These are phyloP conservation scores for Sisor rabdophorus DNA, from an alignment of 2,113 vertebrate genomes.

Conservation along the genomic window DNA sequence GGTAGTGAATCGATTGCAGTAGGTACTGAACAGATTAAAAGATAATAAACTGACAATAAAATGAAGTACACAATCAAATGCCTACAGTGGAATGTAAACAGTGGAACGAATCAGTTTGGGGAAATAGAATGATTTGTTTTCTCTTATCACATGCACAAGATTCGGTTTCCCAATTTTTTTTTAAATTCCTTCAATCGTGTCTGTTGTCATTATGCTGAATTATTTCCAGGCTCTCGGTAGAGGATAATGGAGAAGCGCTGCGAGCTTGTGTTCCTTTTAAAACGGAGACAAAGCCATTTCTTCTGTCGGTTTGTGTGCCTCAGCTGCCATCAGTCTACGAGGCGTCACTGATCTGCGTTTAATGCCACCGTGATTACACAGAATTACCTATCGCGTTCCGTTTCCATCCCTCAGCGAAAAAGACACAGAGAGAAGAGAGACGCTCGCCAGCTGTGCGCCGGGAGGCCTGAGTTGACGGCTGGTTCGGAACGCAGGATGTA, in stretches of 20 bases:
- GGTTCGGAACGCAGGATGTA: background rate
- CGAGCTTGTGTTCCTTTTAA: background rate
- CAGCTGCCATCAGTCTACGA: background rate
- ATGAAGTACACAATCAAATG: too few relatives aligned
- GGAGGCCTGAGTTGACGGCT: background rate
- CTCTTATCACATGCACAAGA: too few relatives aligned
- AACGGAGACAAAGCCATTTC: slow-evolving; percentile 8
- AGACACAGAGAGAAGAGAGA: background rate
- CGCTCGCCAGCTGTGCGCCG: background rate
- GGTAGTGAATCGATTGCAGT: too few relatives aligned
- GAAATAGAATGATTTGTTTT: too few relatives aligned
- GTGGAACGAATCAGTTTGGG: too few relatives aligned
- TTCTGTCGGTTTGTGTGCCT: slow-evolving; percentile 11
- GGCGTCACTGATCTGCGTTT: slow-evolving; percentile 2
- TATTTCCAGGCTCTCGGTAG: background rate
- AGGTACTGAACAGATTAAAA: too few relatives aligned
- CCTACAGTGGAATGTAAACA: too few relatives aligned
- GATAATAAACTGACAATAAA: too few relatives aligned
- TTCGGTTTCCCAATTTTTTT: too few relatives aligned
- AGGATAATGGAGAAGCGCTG: background rate
- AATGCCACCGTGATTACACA: slow-evolving; percentile 21
- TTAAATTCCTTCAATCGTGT: background rate
- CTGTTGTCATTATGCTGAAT: background rate
- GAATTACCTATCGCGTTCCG: slow-evolving; percentile 14
- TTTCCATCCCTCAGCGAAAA: slow-evolving; percentile 4